Conservation (phyloP, 2,888 invertebrate genomes). For the Chamaedrilus cognettii region DNA sequence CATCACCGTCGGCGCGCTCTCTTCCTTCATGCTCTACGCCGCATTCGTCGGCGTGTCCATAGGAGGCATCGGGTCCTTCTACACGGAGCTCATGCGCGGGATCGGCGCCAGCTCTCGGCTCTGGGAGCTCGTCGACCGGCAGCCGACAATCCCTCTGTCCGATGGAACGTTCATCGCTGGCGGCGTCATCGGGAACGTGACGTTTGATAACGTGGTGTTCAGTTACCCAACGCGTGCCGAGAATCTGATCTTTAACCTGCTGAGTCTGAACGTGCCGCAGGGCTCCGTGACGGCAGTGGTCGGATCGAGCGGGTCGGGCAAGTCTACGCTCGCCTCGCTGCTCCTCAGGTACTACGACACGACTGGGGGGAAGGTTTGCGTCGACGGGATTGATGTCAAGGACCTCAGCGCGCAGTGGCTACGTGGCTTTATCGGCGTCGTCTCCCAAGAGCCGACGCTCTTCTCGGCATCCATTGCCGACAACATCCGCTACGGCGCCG, state of each 20-base stretch:
- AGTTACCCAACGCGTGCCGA: conserved; percentile 71
- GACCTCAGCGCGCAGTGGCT: conserved; percentile 82
- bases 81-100: conserved; percentile 90
- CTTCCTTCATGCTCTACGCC: conserved; percentile 92
- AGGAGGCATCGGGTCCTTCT: conserved; percentile 85
- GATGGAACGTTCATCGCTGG: conserved; percentile 65
- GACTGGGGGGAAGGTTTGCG: conserved; percentile 16
- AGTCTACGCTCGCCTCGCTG: conserved; percentile 86
- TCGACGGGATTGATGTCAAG: conserved; percentile 79
- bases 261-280: conserved; percentile 45
- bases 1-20: conserved; percentile 77
- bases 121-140: conserved; percentile 85
- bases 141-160: conserved; percentile 73
- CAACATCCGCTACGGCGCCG: conserved; percentile 75
- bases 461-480: conserved; percentile 89
- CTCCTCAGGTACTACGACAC: conserved; percentile 66
- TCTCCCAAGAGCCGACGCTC: conserved; percentile 79
- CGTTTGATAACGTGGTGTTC: conserved; percentile 75
- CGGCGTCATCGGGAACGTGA: conserved; percentile 68
- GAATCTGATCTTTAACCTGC: conserved; percentile 66
- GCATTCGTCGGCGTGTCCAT: conserved; percentile 91
- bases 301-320: conserved; percentile 92
- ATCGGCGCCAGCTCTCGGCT: conserved; percentile 87
- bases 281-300: conserved; percentile 78
- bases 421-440: conserved; percentile 75